A percentile compares a stretch with the other conserved stretches of the same genome.
These are phyloP conservation scores for Lathamus discolor DNA, from an alignment of 2,113 vertebrate genomes.

Conservation along the genomic window DNA sequence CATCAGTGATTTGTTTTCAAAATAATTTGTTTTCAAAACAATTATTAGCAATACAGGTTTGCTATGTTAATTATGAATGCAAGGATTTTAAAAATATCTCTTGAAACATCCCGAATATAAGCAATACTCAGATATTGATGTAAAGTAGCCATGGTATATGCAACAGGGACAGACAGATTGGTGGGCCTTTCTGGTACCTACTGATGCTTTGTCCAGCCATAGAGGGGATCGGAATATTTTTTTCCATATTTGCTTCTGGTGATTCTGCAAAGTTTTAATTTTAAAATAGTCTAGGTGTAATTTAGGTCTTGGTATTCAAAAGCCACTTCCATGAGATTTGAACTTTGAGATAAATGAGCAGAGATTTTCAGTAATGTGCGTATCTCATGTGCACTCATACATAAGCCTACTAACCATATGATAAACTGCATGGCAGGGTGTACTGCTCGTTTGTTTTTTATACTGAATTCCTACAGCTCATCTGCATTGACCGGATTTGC, in stretches of 20 bases:
- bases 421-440: not conserved
- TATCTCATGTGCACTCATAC: fast-evolving
- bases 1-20: not conserved
- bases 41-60: not conserved
- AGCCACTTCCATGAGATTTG: not conserved
- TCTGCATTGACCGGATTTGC: not conserved
- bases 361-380: not conserved
- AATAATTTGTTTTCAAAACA: not conserved
- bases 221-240: not conserved
- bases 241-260: not conserved
- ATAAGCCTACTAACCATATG: not conserved
- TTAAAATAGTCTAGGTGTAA: not conserved
- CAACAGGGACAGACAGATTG: not conserved
- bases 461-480: not conserved
- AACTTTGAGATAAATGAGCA: not conserved
- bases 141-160: not conserved
- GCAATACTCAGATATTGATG: not conserved
- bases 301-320: not conserved
- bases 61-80: not conserved
- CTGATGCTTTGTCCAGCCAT: not conserved
- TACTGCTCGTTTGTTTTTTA: not conserved
- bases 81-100: not conserved
- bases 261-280: not conserved
- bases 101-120: not conserved
- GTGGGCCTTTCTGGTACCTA: not conserved